Conservation (phyloP, 2,797 vertebrate species). For the Acrossocheilus fasciatus region DNA sequence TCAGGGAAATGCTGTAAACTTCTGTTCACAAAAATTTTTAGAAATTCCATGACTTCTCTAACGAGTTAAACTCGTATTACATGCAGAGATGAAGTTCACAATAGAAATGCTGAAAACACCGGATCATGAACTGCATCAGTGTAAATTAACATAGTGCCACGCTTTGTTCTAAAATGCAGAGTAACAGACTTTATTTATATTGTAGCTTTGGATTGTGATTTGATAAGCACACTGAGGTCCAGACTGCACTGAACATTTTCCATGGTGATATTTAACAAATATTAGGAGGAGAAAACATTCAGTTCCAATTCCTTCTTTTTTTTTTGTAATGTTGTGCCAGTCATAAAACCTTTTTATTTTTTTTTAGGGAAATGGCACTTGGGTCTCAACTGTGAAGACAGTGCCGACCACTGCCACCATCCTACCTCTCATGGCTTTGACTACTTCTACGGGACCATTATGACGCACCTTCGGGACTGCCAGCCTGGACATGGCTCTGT, state of each 20-base stretch:
- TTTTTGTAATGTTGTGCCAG: neutral
- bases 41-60: too few species aligned
- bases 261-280: neutral
- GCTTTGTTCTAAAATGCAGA: neutral
- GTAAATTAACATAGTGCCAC: neutral
- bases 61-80: neutral
- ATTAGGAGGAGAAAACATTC: neutral
- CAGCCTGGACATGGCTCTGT: conserved; percentile 80
- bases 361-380: conserved; percentile 92
- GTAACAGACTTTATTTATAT: neutral
- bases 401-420: conserved; percentile 89
- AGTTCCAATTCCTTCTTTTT: neutral
- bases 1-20: too few species aligned
- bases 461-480: conserved; percentile 90
- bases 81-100: neutral
- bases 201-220: neutral
- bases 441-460: conserved; percentile 85
- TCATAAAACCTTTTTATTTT: neutral
- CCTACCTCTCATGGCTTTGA: conserved; percentile 87
- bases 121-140: neutral
- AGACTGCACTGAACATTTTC: neutral
- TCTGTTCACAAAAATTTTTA: too few species aligned
- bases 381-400: conserved; percentile 83
- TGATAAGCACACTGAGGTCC: neutral
- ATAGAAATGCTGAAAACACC: neutral